Evolutionary conservation across 2,797 vertebrate genomes (phyloP), one percentile per base, ranked within the genome.

Genomic region (Strix occidentalis): DNA sequence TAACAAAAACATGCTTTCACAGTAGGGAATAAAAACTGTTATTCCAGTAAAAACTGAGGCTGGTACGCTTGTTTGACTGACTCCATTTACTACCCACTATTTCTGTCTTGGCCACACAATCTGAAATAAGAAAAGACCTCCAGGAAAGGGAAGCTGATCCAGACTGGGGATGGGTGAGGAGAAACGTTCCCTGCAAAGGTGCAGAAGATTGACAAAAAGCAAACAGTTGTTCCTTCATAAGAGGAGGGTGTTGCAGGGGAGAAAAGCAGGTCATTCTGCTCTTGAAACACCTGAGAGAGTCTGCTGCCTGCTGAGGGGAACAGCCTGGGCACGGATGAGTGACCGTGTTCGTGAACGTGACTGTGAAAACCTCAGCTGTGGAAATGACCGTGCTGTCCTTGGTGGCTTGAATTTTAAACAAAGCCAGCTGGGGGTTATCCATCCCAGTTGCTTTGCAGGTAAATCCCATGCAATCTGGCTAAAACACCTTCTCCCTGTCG

Each of bases 271-370:
- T 39, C 0, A 0, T 65, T 71, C 19, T 66, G 8, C 53, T 87
- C 69, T 51, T 75, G 46, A 51, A 89, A 56, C 8, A 21, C 46
- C 28, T 61, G 56, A 35, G 37, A 86, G 29, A 43, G 25, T 35
- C 48, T 84, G 23, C 43, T 72, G 35, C 35, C 29, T 33, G 13
- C 39, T 64, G 41, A 75, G 64, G 26, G 37, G n/a, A 48, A 28
- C 14, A 58, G 20, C 46, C 33, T 51, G 33, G 26, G 41, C 50
- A 50, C 0, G 0, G 41, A 13, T 0, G 0, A n/a, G 64, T 33
- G 46, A 9, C 4, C 1, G 0, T 60, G 35, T 54, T 71, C 33
- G 7, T 31, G 19, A 81, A 23, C 0, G 0, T 63, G 45, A 64
- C 39, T 5, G 0, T 79, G 54, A 29, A 60, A 70, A 26, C 7